Evolutionary conservation across 92 coral and sea anemone species (phyloP), one percentile per base, ranked within the genome.

Genomic region (Nematostella vectensis): DNA sequence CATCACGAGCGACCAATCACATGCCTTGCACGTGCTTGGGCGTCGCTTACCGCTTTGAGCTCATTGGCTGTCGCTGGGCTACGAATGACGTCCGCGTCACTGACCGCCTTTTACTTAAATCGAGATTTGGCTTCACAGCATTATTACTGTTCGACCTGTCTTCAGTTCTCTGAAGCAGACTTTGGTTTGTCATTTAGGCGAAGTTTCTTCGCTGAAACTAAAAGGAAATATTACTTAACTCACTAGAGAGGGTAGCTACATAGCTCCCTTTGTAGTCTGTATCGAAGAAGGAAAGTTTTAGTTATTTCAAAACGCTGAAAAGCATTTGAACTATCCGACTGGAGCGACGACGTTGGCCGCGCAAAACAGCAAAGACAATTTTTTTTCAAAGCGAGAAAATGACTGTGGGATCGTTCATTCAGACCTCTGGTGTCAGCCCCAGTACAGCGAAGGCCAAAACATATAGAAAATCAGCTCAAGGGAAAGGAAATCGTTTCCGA

Each of bases 11-110:
- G 37, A 26, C 62, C 57, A 49, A 50, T 83, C 94, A 83, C 69
- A 64, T 74, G 88, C 55, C 61, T 25, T 56, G 83, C 96, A 95
- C 79, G 98, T 77, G 96, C 67, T 24, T 51, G 81, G 98, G 98
- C 71, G 98, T 77, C 84, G 68, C 55, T 30, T 44, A 29, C 18
- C 15, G 15, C 2, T 15, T 45, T 25, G n/a, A 4, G 61, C 70
- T 82, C 84, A 91, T 86, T 87, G 96, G 96, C 54, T 75, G 85
- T 81, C 52, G 80, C 91, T 38, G 54, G 51, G 82, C 36, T 43
- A 67, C 70, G 56, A 0, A 11, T 73, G 68, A 61, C 87, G 87
- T 67, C 65, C 29, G 18, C 40, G 72, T 55, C 72, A 66, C 63
- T 66, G 72, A 66, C 31, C 18, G 9, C 19, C 31, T 29, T 38